phyloP scores from a whole-genome alignment of 2,888 invertebrate species.

The Catocala sponsa region DNA sequence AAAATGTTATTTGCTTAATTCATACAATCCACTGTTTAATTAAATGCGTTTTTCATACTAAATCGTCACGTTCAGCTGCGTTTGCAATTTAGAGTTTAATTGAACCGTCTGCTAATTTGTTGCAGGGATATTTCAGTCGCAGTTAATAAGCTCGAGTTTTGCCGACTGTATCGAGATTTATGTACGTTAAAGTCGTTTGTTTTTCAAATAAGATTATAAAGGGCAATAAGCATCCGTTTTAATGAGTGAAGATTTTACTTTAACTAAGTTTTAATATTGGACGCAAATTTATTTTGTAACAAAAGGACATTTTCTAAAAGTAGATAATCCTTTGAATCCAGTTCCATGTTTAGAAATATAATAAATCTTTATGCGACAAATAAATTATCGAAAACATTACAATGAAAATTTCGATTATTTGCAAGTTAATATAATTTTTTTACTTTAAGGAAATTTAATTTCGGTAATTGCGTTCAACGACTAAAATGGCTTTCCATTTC shows the following conservation, averaged over 20 bases:
- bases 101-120: constrained; percentile 38
- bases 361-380: too few species aligned
- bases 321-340: too few species aligned
- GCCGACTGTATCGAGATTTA: constrained; percentile 15
- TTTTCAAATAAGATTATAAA: constrained; percentile 4
- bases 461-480: constrained; percentile 41
- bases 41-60: constrained; percentile 58
- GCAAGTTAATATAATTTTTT: constrained; percentile 1
- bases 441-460: constrained; percentile 42
- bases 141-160: constrained; percentile 22
- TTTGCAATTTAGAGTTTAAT: constrained; percentile 41
- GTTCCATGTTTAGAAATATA: too few species aligned
- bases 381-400: too few species aligned
- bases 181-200: constrained; percentile 6
- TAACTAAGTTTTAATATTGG: constrained; percentile 11
- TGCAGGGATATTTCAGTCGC: constrained; percentile 33
- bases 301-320: background rate
- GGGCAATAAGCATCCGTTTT: background rate
- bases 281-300: constrained; percentile 7
- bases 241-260: background rate
- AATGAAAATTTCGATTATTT: too few species aligned
- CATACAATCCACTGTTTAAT: constrained; percentile 58
- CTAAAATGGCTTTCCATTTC: constrained; percentile 42
- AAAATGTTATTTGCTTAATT: constrained; percentile 56
- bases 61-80: constrained; percentile 44